phyloP scores from a whole-genome alignment of 2,888 invertebrate genomes.

The Rhingia campestris region DNA sequence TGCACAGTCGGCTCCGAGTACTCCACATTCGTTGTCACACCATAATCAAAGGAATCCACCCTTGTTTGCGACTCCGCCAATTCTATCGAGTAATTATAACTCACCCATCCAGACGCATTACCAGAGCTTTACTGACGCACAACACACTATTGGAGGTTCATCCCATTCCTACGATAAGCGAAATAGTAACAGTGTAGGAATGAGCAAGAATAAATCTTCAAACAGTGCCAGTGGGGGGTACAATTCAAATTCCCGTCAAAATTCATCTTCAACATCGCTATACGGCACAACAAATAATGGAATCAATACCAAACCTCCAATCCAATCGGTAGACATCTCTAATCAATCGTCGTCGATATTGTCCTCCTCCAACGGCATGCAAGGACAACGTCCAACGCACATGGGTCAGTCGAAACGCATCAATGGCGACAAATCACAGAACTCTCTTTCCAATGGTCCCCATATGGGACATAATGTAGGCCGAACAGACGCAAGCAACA shows the following conservation, averaged over 20 bases:
- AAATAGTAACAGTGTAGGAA: slow-evolving; percentile 67
- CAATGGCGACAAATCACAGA: slow-evolving; percentile 59
- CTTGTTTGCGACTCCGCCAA: slow-evolving; percentile 82
- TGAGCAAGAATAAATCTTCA: slow-evolving; percentile 71
- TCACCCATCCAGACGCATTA: slow-evolving; percentile 76
- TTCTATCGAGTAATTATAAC: slow-evolving; percentile 79
- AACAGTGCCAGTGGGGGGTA: slow-evolving; percentile 58
- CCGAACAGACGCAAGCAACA: slow-evolving; percentile 65
- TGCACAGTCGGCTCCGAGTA: slow-evolving; percentile 82
- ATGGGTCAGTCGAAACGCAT: slow-evolving; percentile 63
- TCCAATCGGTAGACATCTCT: slow-evolving; percentile 70
- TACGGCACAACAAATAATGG: slow-evolving; percentile 57
- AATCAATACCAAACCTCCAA: slow-evolving; percentile 77
- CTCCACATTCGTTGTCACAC: slow-evolving; percentile 79
- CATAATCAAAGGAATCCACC: slow-evolving; percentile 79
- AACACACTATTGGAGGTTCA: slow-evolving; percentile 45
- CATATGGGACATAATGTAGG: slow-evolving; percentile 56
- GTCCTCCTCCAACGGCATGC: slow-evolving; percentile 56
- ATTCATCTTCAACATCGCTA: slow-evolving; percentile 56
- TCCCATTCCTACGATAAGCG: slow-evolving; percentile 65
- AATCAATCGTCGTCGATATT: slow-evolving; percentile 46
- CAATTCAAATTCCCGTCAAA: slow-evolving; percentile 57
- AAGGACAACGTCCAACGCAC: slow-evolving; percentile 61
- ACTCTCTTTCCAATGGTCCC: slow-evolving; percentile 53
- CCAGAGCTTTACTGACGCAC: slow-evolving; percentile 69